These are phyloP conservation scores for Hypocryptadius cinnamomeus DNA, from an alignment of 2,113 vertebrate genomes.

Conservation along the genomic window DNA sequence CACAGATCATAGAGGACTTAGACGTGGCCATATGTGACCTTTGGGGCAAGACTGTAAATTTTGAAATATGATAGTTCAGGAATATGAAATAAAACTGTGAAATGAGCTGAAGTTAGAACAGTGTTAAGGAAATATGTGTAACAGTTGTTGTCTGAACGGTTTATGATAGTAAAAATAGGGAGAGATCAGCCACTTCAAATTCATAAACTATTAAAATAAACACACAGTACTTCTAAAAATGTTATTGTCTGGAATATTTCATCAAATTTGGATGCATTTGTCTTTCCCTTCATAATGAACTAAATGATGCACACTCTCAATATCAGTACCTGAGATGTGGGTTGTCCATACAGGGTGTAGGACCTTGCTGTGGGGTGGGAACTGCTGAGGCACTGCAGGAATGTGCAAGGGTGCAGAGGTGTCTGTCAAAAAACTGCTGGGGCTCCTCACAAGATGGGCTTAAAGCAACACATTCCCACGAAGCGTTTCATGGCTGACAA, in stretches of 20 bases:
- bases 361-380: not conserved
- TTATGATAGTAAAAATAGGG: not conserved
- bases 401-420: not conserved
- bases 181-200: not conserved
- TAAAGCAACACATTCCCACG: fast-evolving
- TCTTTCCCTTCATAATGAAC: not conserved
- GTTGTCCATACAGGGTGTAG: not conserved
- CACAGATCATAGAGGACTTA: not conserved
- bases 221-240: not conserved
- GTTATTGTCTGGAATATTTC: not conserved
- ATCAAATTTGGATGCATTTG: not conserved
- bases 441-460: not conserved
- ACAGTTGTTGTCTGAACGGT: not conserved
- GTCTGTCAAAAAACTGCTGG: not conserved
- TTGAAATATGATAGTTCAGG: not conserved
- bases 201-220: not conserved
- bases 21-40: not conserved
- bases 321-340: not conserved
- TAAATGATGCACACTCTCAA: not conserved
- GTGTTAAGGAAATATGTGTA: not conserved
- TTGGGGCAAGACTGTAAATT: not conserved
- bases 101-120: not conserved
- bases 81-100: not conserved
- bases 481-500: not conserved
- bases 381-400: not conserved